These are phyloP conservation scores for Eueremaeus valkanovi DNA, from an alignment of 2,888 invertebrate species.

Conservation along the genomic window DNA sequence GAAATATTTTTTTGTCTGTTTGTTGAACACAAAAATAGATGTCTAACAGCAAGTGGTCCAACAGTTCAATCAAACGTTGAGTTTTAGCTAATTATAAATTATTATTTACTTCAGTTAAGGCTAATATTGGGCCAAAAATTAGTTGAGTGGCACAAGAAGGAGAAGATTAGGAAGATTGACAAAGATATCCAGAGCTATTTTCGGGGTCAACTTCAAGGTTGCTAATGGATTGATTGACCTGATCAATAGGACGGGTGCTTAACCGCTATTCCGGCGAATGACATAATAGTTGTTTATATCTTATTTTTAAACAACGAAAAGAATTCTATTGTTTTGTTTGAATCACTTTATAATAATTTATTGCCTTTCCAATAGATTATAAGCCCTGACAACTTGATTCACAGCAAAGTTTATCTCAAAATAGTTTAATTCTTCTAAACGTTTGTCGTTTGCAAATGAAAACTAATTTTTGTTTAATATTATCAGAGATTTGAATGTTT, in stretches of 20 bases:
- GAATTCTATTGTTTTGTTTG: no score
- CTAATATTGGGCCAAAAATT: no score
- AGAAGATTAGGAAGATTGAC: no score
- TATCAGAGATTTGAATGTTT: no score
- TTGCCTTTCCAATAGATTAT: background rate
- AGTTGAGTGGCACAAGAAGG: no score
- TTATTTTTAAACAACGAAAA: background rate
- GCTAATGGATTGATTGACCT: background rate
- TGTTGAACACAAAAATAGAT: background rate
- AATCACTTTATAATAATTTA: background rate
- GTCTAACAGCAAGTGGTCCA: background rate
- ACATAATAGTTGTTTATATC: background rate
- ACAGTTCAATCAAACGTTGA: background rate
- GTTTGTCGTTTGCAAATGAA: background rate
- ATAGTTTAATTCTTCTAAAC: no score
- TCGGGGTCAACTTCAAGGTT: background rate
- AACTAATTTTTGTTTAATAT: no score
- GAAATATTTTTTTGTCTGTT: background rate
- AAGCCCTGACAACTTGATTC: conserved; percentile 6
- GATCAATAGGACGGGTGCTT: background rate
- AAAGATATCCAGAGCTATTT: background rate
- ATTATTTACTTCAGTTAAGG: no score
- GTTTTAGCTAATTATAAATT: background rate
- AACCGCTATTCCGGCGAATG: background rate
- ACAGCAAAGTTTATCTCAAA: background rate